Evolutionary conservation across 2,113 vertebrate species (phyloP).

Genomic region (Halichoerus grypus): DNA sequence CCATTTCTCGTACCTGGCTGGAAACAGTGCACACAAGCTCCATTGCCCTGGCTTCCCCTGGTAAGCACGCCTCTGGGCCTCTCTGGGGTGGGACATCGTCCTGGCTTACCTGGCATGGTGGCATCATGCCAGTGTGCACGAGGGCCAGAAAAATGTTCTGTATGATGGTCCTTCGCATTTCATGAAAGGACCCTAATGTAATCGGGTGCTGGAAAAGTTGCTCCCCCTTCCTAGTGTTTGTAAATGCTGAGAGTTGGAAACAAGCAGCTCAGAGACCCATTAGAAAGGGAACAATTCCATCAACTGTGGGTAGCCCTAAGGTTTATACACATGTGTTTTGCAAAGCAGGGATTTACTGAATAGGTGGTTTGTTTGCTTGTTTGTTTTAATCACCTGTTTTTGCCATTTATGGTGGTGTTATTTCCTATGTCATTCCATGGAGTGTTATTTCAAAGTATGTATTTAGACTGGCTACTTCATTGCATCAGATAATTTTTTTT

Average conservation of each 20-base stretch:
- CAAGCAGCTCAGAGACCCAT: neutral
- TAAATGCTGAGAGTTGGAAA: neutral
- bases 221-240: neutral
- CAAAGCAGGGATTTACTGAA: neutral
- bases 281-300: neutral
- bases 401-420: neutral
- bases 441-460: neutral
- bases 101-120: neutral
- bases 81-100: rapidly evolving
- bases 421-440: neutral
- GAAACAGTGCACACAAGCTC: conserved; percentile 39
- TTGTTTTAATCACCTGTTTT: neutral
- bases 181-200: neutral
- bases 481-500: neutral
- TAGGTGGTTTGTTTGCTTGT: neutral
- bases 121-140: neutral
- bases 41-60: conserved; percentile 63
- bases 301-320: neutral
- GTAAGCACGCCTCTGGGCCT: neutral
- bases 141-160: too few relatives aligned
- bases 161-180: neutral
- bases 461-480: neutral
- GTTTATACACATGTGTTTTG: neutral
- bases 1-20: conserved; percentile 64
- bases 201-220: neutral